A percentile compares a stretch with the other conserved stretches of the same genome.
Conservation (phyloP, 2,113 vertebrate species). For the Leuciscus idus region DNA sequence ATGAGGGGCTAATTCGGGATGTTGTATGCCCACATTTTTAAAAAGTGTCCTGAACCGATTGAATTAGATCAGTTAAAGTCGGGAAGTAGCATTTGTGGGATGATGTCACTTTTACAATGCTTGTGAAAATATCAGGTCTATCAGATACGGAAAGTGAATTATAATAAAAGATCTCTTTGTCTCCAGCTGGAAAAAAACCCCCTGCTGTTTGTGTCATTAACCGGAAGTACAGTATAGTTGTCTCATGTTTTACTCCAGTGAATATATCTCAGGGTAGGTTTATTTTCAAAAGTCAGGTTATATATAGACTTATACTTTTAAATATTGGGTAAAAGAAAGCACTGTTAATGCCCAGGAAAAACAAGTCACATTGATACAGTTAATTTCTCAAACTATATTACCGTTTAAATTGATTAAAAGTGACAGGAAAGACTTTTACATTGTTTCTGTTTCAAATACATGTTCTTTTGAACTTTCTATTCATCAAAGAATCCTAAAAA, state of each 20-base stretch:
- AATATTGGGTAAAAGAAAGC: too few relatives aligned
- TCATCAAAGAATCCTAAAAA: not conserved
- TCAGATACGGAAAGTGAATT: not conserved
- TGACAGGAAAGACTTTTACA: not conserved
- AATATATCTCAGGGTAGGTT: not conserved
- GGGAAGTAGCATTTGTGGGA: constrained; percentile 15
- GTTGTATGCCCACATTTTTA: not conserved
- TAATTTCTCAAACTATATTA: too few relatives aligned
- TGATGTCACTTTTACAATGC: constrained; percentile 21
- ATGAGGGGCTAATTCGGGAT: constrained; percentile 50
- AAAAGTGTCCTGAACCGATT: constrained; percentile 12
- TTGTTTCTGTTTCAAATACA: not conserved
- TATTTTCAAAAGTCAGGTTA: not conserved
- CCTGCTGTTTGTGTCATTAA: constrained; percentile 32
- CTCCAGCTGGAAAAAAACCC: not conserved
- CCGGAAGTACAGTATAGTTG: not conserved
- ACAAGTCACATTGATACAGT: too few relatives aligned
- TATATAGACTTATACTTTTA: too few relatives aligned
- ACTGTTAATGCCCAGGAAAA: too few relatives aligned
- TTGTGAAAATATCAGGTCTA: constrained; percentile 21
- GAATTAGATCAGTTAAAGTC: constrained; percentile 25
- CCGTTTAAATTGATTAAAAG: not conserved
- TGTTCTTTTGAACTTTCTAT: not conserved
- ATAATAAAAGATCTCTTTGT: not conserved
- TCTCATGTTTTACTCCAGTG: not conserved